These are phyloP conservation scores for Peromyscus melanophrys DNA, from an alignment of 2,797 vertebrate species.

Conservation along the genomic window DNA sequence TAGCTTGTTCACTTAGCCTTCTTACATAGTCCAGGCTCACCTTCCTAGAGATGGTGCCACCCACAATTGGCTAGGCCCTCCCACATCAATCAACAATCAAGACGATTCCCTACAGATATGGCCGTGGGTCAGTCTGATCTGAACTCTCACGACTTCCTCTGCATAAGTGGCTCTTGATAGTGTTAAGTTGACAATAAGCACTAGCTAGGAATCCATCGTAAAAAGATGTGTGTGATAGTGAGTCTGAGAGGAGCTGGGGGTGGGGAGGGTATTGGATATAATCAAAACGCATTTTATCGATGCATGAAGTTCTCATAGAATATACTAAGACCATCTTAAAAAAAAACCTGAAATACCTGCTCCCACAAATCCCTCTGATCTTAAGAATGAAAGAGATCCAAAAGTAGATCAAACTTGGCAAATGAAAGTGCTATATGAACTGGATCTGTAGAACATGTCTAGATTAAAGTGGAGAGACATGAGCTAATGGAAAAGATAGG, in stretches of 20 bases:
- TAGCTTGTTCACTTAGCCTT: not conserved
- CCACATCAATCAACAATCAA: not conserved
- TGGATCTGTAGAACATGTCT: not conserved
- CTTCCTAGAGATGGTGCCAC: not conserved
- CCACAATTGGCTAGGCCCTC: not conserved
- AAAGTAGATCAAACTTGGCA: not conserved
- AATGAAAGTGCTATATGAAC: not conserved
- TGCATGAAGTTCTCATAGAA: not conserved
- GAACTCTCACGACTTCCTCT: not conserved
- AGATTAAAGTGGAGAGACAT: not conserved
- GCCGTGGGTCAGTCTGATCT: no score
- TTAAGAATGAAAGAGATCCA: not conserved
- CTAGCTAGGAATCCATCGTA: not conserved
- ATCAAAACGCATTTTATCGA: not conserved
- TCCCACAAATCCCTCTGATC: not conserved
- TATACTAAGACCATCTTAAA: not conserved
- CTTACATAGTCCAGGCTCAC: not conserved
- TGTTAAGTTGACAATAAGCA: not conserved
- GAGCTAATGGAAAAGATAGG: not conserved
- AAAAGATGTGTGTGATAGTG: not conserved
- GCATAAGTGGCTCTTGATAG: not conserved
- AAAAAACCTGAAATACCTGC: not conserved
- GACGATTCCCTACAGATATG: not conserved
- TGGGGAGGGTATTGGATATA: not conserved
- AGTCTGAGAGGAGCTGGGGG: not conserved